Evolutionary conservation across 2,797 vertebrate genomes (phyloP), one percentile per base, ranked within the genome.

Genomic region (Rhinella marina): DNA sequence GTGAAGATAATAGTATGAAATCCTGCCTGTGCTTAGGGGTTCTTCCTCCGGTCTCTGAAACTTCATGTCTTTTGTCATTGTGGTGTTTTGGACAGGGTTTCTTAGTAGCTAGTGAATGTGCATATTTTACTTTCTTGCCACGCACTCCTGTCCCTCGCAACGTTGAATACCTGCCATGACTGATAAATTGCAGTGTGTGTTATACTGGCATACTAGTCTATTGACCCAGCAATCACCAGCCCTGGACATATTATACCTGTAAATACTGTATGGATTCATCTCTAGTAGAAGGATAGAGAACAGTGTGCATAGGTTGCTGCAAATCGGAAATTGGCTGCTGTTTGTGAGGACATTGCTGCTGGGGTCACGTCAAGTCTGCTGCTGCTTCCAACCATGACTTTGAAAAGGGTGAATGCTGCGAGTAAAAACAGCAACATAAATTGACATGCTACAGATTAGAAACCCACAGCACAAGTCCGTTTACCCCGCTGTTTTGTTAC

Each of bases 101-200:
- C 70, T 48, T 73, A 73, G 70, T 73, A 41, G 32, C 70, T 21
- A 41, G 32, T 48, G 70, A 48, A 73, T 73, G 70, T 32, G 32
- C 32, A 73, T 48, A 73, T 32, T 73, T 73, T 48, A 48, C 70
- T 73, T 73, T 73, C 76, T 16, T 57, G 29, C 70, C 70, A 48
- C 70, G 17, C 70, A 56, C 76, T 52, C 23, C 1, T 27, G 70
- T 73, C 19, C 14, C 70, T 73, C 8, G 32, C 70, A 41, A 17
- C 21, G 70, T 32, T 19, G 19, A 73, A 32, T 73, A 73, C 70
- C 70, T 41, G 70, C 32, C 27, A 48, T 21, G 70, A 48, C 70
- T 73, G 70, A 73, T 23, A 48, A 21, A 70, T 19, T 17, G 13
- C 27, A 19, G 14, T 41, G 68, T 70, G 19, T 41, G n/a, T 70